These are phyloP conservation scores for Caenorhabditis tropicalis DNA, from an alignment of 1,140 invertebrate genomes.

Conservation along the genomic window DNA sequence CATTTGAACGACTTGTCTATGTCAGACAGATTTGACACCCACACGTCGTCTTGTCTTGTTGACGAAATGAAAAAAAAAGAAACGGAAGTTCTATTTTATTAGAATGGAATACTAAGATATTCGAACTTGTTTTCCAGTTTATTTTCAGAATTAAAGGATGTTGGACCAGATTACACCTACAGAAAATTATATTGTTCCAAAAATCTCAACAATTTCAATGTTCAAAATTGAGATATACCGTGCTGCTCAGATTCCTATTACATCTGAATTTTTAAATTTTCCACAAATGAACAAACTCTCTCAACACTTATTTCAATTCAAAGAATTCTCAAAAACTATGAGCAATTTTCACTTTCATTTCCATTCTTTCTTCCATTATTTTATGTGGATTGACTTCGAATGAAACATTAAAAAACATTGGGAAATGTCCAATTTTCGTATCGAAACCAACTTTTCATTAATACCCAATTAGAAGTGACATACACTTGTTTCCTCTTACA, in stretches of 20 bases:
- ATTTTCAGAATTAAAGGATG: neutral
- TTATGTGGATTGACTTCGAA: no score
- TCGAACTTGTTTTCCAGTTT: neutral
- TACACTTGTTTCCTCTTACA: neutral
- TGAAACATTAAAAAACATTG: neutral
- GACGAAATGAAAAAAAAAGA: neutral
- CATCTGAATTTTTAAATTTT: no score
- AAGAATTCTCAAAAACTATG: no score
- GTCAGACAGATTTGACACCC: constrained; percentile 10
- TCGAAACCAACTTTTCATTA: neutral
- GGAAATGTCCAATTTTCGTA: neutral
- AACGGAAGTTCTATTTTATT: neutral
- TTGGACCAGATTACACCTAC: neutral
- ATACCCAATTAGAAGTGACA: neutral
- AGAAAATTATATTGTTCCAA: no score
- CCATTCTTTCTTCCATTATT: no score
- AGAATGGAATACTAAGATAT: neutral
- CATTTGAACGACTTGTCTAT: no score
- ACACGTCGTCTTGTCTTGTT: neutral
- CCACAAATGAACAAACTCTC: no score
- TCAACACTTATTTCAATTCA: no score
- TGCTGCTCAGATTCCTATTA: no score
- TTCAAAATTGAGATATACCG: no score
- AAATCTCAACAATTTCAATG: no score
- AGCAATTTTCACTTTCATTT: no score